Evolutionary conservation across 2,888 invertebrate genomes (phyloP), one percentile per base, ranked within the genome.

Genomic region (Bedellia somnulentella): DNA sequence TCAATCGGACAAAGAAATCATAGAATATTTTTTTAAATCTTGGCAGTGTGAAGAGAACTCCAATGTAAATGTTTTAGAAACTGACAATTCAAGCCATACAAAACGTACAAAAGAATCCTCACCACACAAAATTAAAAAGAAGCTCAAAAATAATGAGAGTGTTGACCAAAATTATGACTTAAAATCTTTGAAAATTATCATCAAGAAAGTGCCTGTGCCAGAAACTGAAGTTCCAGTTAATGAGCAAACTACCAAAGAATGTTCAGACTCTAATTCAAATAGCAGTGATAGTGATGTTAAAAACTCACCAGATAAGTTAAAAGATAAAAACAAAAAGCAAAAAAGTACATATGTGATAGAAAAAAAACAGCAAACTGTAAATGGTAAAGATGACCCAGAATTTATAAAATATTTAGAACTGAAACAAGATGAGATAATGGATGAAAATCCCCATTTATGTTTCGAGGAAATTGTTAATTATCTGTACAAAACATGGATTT

Each of bases 331-430:
- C 9, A 9, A 18, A 21, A 29, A 21, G 22, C 12, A 5, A 16
- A 24, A 30, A 10, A 30, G 5, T 15, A 16, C 17, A 16, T n/a
- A 18, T 17, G 6, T 11, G 5, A 24, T 2, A 16, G 15, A 18
- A 27, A 3, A 6, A 4, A 24, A 5, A 23, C 17, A 5, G 1
- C 24, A 35, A 12, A 40, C 27, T 11, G 25, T 39, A 23, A 43
- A 49, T 31, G 44, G 42, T 5, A 27, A 50, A 24, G 42, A 57
- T 10, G 9, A 62, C 31, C 48, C 54, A 8, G 67, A 75, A 27
- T 80, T 80, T 35, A 46, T 75, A 9, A 57, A 75, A 39, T 80
- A 76, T 46, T 46, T 71, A 15, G 68, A 77, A 37, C 38, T 70
- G 14, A 64, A 60, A 39, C 68, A 66, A 42, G 76, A 79, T 39